Base-by-base conservation (phyloP, 1,140 invertebrate species). In the Asobara japonica region DNA sequence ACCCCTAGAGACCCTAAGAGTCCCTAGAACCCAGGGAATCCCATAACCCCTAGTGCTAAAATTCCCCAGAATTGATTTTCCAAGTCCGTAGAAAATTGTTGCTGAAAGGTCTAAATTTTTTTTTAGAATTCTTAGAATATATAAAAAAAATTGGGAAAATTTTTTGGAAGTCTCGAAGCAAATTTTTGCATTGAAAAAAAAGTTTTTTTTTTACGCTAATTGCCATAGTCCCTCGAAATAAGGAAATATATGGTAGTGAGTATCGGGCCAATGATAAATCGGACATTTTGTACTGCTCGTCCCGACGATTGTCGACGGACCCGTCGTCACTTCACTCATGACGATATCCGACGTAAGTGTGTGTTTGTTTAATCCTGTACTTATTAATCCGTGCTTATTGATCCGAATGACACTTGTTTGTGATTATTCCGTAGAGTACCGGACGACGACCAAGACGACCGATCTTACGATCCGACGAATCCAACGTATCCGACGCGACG, bases 401-500 rank as follows among this genome's bases (percentile, higher is more conserved):
- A 62, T 62, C 60, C 60, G 60, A 62, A 16, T 62, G 60, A 62
- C 60, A 62, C 60, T 30, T 60, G 60, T 69, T 62, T 71, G 61
- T 65, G 60, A n/a, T 61, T n/a, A n/a, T 70, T 27, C 25, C 16
- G 65, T 51, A 56, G 68, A 65, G 30, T 31, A 64, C 72, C 75
- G 77, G 69, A 70, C 73, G 67, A 72, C 68, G 71, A 68, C 65
- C 48, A 69, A 62, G 74, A 73, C 75, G 74, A 65, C 71, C 66
- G 66, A 48, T 25, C 80, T 86, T n/a, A 82, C 82, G 82, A 83
- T 79, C 80, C 83, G 84, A 81, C 83, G 83, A 83, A 83, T 78
- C 81, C 83, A 83, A 81, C 83, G 83, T 83, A 83, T 78, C 81
- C 83, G 83, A 84, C 82, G 84, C 77, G 76, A 74, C 74, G 70